Percentiles rank a stretch among this genome's conserved stretches.
These are phyloP conservation scores for Sceliomorpha sp. DNA, from an alignment of 2,888 invertebrate species.

Conservation along the genomic window DNA sequence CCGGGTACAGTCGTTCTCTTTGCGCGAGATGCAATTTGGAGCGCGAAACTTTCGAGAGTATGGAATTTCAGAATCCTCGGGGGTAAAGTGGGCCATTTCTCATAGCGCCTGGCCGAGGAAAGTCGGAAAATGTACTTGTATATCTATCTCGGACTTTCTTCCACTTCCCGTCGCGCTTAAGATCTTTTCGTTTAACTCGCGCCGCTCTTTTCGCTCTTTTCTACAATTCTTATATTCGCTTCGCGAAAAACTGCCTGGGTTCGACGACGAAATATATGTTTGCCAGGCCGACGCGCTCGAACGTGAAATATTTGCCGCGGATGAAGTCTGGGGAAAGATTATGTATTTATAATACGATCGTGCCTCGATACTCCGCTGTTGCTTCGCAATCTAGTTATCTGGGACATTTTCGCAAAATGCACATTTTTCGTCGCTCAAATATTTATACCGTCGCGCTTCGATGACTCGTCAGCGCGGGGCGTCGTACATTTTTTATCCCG, in stretches of 20 bases:
- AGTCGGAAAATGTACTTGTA: constrained; percentile 53
- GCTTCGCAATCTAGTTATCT: too few relatives aligned
- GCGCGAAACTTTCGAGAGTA: constrained; percentile 49
- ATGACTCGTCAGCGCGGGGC: too few relatives aligned
- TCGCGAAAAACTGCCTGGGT: constrained; percentile 41
- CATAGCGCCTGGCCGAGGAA: constrained; percentile 47
- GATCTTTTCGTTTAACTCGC: constrained; percentile 55
- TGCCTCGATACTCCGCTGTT: too few relatives aligned
- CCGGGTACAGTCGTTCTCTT: constrained; percentile 40
- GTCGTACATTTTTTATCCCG: too few relatives aligned
- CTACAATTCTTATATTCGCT: constrained; percentile 48
- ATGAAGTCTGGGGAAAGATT: too few relatives aligned
- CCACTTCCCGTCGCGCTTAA: constrained; percentile 50
- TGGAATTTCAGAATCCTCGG: constrained; percentile 54
- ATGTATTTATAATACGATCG: too few relatives aligned
- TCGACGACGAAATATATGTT: constrained; percentile 56
- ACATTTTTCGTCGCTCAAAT: too few relatives aligned
- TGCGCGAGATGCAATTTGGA: constrained; percentile 49
- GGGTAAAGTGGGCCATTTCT: constrained; percentile 55
- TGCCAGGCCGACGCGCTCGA: constrained; percentile 31
- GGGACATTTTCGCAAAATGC: too few relatives aligned
- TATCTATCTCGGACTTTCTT: constrained; percentile 57
- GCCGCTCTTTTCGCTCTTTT: constrained; percentile 31
- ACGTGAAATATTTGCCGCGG: constrained; percentile 31
- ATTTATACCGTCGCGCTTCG: too few relatives aligned